Percentiles rank a stretch among this genome's conserved stretches.
phyloP scores from a whole-genome alignment of 2,888 invertebrate genomes.

The Rhingia campestris region DNA sequence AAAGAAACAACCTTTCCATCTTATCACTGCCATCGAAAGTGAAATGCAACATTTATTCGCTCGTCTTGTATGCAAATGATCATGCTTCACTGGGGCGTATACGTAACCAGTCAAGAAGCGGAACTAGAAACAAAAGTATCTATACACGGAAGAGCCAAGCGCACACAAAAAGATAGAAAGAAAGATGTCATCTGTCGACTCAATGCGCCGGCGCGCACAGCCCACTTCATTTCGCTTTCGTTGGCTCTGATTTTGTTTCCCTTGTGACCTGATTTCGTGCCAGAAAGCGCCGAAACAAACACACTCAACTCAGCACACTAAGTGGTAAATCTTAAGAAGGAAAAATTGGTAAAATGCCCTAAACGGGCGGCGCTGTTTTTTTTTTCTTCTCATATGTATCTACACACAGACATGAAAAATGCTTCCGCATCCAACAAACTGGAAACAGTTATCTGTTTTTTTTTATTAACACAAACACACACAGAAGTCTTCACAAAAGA shows the following conservation, averaged over 20 bases:
- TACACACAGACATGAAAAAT: conserved; percentile 33
- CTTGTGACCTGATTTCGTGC: conserved; percentile 69
- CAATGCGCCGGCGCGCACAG: conserved; percentile 21
- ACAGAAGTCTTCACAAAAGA: neutral
- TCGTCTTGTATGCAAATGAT: conserved; percentile 53
- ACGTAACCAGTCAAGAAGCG: conserved; percentile 70
- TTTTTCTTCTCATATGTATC: neutral
- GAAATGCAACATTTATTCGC: conserved; percentile 47
- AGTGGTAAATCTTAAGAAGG: conserved; percentile 41
- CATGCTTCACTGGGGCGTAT: conserved; percentile 70
- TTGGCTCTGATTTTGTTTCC: conserved; percentile 53
- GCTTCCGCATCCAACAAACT: conserved; percentile 71
- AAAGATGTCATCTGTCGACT: conserved; percentile 61
- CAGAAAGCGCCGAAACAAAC: conserved; percentile 30
- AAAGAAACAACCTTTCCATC: conserved; percentile 39
- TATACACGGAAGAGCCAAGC: conserved; percentile 57
- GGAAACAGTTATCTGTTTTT: conserved; percentile 60
- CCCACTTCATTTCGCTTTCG: conserved; percentile 71
- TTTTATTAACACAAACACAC: conserved; percentile 26
- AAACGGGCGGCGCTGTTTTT: conserved; percentile 40
- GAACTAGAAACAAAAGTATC: conserved; percentile 53
- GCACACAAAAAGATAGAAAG: conserved; percentile 24
- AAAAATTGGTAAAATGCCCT: conserved; percentile 66
- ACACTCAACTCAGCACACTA: conserved; percentile 3
- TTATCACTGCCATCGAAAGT: conserved; percentile 60